Base-by-base conservation (phyloP, 2,797 vertebrate species). In the Linurgus olivaceus region DNA sequence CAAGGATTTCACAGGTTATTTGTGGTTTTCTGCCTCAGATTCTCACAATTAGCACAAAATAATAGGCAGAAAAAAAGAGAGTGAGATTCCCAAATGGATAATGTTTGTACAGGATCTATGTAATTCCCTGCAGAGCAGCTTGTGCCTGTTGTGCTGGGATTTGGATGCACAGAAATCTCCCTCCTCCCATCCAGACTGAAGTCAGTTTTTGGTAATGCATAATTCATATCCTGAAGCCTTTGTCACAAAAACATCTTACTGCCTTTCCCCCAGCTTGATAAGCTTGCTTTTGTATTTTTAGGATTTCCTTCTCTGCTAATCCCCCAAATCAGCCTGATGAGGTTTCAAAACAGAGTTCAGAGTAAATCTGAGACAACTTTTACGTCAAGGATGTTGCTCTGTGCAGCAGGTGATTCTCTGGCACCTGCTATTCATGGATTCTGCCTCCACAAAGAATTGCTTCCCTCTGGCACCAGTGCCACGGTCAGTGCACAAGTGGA, bases 221-320 rank as follows among this genome's bases (percentile, higher is more conserved):
- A 94, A 96, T 95, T 91, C 92, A 95, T 94, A 24, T 14, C 24
- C 55, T 70, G 68, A 93, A 93, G 88, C 71, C 90, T 93, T 92
- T 94, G 92, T 93, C 90, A 93, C 80, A 61, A 14, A 94, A 93
- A 47, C 91, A 59, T 89, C 63, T 72, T 33, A 20, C 45, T 87
- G 80, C 73, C 54, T 92, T 68, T 75, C 24, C 45, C 54, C 19
- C 13, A 21, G 67, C 88, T 87, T 55, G 47, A 62, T 88, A 91
- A 93, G 70, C 81, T 72, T 54, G 63, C 61, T 45, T 79, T 83
- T 91, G 48, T 90, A 72, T 82, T 95, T 94, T 93, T 74, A 88
- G 93, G 81, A 91, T 94, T 89, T 89, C 80, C 76, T 77, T 88
- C 44, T 44, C 38, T 80, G 52, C 51, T 94, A 91, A 91, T 90